phyloP scores from a whole-genome alignment of 2,797 vertebrate genomes.

The Anguilla obscura region DNA sequence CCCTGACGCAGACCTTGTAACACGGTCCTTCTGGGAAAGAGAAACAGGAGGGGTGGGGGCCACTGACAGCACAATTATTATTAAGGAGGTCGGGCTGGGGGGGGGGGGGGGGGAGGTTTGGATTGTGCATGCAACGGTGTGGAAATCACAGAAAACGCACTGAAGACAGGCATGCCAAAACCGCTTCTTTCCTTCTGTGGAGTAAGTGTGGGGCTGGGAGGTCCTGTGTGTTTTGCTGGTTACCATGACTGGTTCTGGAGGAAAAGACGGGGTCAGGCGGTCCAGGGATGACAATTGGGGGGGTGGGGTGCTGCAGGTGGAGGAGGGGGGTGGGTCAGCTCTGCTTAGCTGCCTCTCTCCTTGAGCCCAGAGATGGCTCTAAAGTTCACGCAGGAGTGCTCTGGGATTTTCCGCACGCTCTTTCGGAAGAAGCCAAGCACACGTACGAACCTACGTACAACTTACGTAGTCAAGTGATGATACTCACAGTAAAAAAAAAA shows the following conservation, averaged over 20 bases:
- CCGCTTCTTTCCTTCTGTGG: conserved; percentile 2
- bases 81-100: background rate
- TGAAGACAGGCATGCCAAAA: conserved; percentile 1
- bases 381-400: background rate
- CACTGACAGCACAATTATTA: background rate
- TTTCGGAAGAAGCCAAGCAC: background rate
- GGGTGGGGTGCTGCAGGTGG: background rate
- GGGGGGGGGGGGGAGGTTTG: too few species aligned
- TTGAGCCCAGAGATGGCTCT: background rate
- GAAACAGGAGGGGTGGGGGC: background rate
- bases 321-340: background rate
- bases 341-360: background rate
- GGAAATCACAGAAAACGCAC: background rate
- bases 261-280: background rate
- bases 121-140: background rate
- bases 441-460: background rate
- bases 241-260: conserved; percentile 3
- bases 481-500: background rate
- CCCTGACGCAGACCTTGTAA: conserved; percentile 24
- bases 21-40: background rate
- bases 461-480: background rate
- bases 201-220: background rate
- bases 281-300: background rate
- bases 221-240: conserved; percentile 17
- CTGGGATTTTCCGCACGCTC: background rate